A percentile compares a stretch with the other conserved stretches of the same genome.
Conservation (phyloP, 2,797 vertebrate genomes). For the Emydoidea blandingii region DNA sequence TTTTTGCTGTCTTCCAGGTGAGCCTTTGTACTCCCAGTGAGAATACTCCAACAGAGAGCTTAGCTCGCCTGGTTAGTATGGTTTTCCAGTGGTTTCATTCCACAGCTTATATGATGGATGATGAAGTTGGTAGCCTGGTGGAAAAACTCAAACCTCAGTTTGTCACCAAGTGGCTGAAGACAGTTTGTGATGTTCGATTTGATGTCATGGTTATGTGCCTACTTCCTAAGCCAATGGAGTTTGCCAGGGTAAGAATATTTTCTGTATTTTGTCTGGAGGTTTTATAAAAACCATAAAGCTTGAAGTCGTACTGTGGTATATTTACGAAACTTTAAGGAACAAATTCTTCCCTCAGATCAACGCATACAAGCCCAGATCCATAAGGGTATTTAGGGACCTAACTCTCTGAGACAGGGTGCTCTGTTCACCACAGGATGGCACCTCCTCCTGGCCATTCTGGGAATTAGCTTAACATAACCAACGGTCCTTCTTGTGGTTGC, state of each 20-base stretch:
- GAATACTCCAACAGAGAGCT: slow-evolving; percentile 97
- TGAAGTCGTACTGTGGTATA: neutral
- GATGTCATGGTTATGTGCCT: slow-evolving; percentile 99
- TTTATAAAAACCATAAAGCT: neutral
- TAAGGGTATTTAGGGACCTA: neutral
- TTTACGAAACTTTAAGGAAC: neutral
- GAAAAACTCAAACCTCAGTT: slow-evolving; percentile 99
- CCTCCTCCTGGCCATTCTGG: neutral
- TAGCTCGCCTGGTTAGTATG: slow-evolving; percentile 98
- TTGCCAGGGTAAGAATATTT: slow-evolving; percentile 90
- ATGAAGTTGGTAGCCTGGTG: slow-evolving; percentile 98
- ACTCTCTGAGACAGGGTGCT: neutral
- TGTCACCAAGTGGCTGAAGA: slow-evolving; percentile 99
- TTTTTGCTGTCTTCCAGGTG: slow-evolving; percentile 83
- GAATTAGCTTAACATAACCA: neutral
- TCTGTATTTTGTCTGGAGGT: neutral
- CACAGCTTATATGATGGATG: slow-evolving; percentile 99
- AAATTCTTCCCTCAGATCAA: neutral
- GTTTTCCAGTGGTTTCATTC: slow-evolving; percentile 99
- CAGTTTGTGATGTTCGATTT: slow-evolving; percentile 97
- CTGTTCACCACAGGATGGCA: neutral
- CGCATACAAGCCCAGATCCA: neutral
- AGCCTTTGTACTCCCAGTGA: slow-evolving; percentile 98
- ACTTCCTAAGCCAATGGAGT: slow-evolving; percentile 98
- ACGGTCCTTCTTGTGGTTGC: neutral